phyloP scores from a whole-genome alignment of 2,888 invertebrate species.

The Xestia sexstrigata region DNA sequence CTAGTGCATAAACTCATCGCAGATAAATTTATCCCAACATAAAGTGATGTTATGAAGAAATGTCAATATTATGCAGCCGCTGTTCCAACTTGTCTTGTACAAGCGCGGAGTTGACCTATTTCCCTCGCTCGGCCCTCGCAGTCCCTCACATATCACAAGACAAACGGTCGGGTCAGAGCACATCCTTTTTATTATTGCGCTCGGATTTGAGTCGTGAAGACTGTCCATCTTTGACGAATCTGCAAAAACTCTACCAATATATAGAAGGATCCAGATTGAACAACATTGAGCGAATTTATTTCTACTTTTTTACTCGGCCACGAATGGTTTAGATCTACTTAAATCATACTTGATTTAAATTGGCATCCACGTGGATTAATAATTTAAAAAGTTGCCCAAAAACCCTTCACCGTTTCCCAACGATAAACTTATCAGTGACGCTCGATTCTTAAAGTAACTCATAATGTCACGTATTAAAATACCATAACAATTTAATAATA shows the following conservation, averaged over 20 bases:
- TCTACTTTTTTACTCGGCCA: neutral
- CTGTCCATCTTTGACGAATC: conserved; percentile 37
- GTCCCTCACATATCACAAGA: conserved; percentile 57
- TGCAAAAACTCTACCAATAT: neutral
- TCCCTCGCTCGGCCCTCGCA: conserved; percentile 49
- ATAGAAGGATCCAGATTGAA: neutral
- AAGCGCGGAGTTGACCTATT: conserved; percentile 59
- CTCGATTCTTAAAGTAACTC: conserved; percentile 1
- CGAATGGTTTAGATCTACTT: neutral
- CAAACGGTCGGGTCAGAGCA: conserved; percentile 54
- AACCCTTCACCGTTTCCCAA: neutral
- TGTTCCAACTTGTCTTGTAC: conserved; percentile 39
- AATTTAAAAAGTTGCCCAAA: neutral
- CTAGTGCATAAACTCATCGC: conserved; percentile 12
- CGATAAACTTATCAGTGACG: neutral
- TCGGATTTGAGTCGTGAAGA: conserved; percentile 47
- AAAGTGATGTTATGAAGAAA: conserved; percentile 31
- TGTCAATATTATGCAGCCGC: conserved; percentile 51
- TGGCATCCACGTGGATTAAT: too few relatives aligned
- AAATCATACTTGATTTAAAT: neutral
- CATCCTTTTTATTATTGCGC: conserved; percentile 58
- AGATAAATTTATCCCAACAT: neutral
- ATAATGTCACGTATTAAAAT: conserved; percentile 19
- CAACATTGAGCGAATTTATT: neutral
- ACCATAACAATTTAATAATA: conserved; percentile 23